Evolutionary conservation across 64 coral and sea anemone species (phyloP).

Genomic region (Orbicella faveolata): DNA sequence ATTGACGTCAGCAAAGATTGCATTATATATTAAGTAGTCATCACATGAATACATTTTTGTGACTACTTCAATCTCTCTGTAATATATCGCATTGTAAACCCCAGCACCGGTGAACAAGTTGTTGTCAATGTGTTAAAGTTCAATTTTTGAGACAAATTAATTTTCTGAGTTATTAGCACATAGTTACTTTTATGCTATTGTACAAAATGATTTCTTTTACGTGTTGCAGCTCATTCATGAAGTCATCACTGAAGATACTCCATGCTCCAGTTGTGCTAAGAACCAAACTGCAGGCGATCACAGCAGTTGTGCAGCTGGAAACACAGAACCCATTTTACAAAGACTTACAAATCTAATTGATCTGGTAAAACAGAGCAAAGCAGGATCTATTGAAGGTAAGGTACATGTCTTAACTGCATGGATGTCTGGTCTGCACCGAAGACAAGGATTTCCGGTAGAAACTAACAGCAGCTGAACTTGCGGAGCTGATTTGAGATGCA

Average conservation of each 20-base stretch:
- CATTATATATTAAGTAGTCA: no score
- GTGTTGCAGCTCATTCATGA: conserved; percentile 20
- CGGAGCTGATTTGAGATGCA: no score
- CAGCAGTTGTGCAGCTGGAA: neutral
- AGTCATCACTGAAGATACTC: conserved; percentile 10
- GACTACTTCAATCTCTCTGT: no score
- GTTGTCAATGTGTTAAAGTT: no score
- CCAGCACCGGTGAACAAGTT: no score
- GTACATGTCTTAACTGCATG: neutral
- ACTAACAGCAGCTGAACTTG: no score
- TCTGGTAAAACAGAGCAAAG: conserved; percentile 23
- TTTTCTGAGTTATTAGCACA: no score
- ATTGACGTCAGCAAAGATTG: no score
- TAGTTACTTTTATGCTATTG: no score
- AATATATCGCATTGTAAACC: no score
- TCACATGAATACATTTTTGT: no score
- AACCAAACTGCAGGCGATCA: neutral
- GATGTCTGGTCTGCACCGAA: neutral
- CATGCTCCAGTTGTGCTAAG: neutral
- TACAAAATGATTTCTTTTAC: neutral
- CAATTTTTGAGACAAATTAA: no score
- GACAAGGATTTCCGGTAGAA: neutral
- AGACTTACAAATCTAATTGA: conserved; percentile 23
- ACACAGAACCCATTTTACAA: conserved; percentile 4
- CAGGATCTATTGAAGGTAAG: neutral